Conservation (phyloP, 2,113 vertebrate species). For the Calyptommatus sinebrachiatus region DNA sequence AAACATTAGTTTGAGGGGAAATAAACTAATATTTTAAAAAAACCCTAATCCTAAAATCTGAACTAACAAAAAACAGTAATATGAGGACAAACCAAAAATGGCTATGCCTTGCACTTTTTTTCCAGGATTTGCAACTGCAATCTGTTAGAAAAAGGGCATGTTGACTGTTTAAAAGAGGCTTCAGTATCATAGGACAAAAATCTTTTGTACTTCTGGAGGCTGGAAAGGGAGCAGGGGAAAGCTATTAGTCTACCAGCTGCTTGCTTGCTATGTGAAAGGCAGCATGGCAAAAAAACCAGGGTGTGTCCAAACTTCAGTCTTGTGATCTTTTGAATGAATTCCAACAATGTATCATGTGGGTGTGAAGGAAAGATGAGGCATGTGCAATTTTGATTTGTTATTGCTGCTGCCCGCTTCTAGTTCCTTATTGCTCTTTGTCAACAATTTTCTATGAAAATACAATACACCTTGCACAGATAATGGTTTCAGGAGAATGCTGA, state of each 20-base stretch:
- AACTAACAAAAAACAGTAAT: background rate
- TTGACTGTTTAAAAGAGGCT: background rate
- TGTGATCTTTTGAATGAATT: slow-evolving; percentile 4
- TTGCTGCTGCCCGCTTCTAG: background rate
- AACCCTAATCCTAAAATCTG: background rate
- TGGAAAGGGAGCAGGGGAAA: background rate
- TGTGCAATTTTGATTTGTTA: background rate
- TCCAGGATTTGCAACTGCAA: background rate
- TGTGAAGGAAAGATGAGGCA: background rate
- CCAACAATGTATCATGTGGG: background rate
- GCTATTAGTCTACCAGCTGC: background rate
- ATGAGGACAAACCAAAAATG: background rate
- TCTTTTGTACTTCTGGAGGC: background rate
- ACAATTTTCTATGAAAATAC: slow-evolving; percentile 1
- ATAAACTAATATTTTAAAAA: background rate
- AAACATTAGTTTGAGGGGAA: background rate
- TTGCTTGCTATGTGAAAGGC: background rate
- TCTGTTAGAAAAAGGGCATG: background rate
- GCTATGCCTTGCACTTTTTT: background rate
- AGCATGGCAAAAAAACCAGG: background rate
- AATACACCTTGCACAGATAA: background rate
- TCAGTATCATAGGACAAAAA: background rate
- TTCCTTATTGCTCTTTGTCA: background rate
- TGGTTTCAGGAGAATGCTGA: background rate
- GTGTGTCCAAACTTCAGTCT: background rate